These are phyloP conservation scores for Listronotus oregonensis DNA, from an alignment of 1,140 invertebrate species.

Conservation along the genomic window DNA sequence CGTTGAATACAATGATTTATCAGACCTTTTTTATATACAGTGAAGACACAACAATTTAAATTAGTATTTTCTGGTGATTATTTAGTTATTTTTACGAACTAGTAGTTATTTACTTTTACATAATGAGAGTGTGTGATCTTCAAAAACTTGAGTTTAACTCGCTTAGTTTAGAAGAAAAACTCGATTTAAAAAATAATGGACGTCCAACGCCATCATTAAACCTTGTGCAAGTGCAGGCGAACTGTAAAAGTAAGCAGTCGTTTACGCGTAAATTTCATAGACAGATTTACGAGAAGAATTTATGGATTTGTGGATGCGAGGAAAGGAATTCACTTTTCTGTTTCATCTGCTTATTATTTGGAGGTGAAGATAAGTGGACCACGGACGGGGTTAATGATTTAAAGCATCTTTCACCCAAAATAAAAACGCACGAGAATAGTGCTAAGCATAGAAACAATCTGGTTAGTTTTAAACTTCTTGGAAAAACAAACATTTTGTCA, in stretches of 20 bases:
- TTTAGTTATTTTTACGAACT: no score
- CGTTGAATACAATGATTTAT: no score
- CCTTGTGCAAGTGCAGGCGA: slow-evolving; percentile 17
- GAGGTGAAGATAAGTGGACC: slow-evolving; percentile 29
- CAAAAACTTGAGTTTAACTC: no score
- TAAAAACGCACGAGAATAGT: slow-evolving; percentile 32
- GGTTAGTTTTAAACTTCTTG: slow-evolving; percentile 15
- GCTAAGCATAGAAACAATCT: slow-evolving; percentile 27
- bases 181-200: slow-evolving; percentile 21
- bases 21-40: no score
- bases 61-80: no score
- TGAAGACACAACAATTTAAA: no score
- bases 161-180: slow-evolving; percentile 4
- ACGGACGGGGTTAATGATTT: slow-evolving; percentile 34
- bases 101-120: no score
- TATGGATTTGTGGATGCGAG: slow-evolving; percentile 37
- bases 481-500: slow-evolving; percentile 15
- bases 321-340: slow-evolving; percentile 36
- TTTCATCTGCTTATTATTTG: slow-evolving; percentile 34
- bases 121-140: no score
- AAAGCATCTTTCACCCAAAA: slow-evolving; percentile 27
- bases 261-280: slow-evolving; percentile 26
- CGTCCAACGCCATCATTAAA: slow-evolving; percentile 19
- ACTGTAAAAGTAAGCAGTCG: slow-evolving; percentile 19
- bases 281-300: slow-evolving; percentile 19